Evolutionary conservation across 2,888 invertebrate species (phyloP), one percentile per base, ranked within the genome.

Genomic region (Drosophila anomelani): DNA sequence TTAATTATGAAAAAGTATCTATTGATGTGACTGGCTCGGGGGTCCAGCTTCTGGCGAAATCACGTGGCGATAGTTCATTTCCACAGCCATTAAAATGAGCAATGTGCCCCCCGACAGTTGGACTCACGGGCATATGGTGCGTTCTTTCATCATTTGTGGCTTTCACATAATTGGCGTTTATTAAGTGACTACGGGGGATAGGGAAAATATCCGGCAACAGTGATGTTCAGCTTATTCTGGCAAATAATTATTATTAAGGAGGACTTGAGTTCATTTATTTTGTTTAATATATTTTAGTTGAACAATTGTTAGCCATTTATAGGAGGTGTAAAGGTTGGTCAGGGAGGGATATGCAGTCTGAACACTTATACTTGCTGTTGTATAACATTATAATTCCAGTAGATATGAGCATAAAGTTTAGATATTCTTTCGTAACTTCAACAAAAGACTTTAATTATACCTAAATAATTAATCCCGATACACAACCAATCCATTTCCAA

Each of bases 1-100:
- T 67, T 86, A 88, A 80, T 81, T 80, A 85, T 88, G 84, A 85
- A 80, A 81, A 85, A 88, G 79, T 88, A 85, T 75, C 73, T 79
- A 81, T 86, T 85, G 85, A 88, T 88, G 78, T 78, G 80, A 63
- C 75, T 64, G 58, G 49, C 60, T 54, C 57, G 20, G 15, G 41
- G n/a, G 39, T 26, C 53, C 75, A 51, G 67, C 66, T 72, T 49
- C 70, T 68, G 66, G 72, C 72, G 53, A 79, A 88, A 80, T 78
- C 77, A 84, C 78, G 76, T 82, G 83, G 73, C 66, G 69, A 87
- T 85, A 85, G 85, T 75, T 87, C 66, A 81, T 81, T 84, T 82
- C 74, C 68, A 71, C 76, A 80, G 68, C 51, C 80, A 82, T 82
- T 87, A 76, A 80, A 78, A 75, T 76, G 70, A 85, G 69, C 60